A percentile compares a stretch with the other conserved stretches of the same genome.
Conservation (phyloP, 2,797 vertebrate species). For the Phataginus tricuspis region DNA sequence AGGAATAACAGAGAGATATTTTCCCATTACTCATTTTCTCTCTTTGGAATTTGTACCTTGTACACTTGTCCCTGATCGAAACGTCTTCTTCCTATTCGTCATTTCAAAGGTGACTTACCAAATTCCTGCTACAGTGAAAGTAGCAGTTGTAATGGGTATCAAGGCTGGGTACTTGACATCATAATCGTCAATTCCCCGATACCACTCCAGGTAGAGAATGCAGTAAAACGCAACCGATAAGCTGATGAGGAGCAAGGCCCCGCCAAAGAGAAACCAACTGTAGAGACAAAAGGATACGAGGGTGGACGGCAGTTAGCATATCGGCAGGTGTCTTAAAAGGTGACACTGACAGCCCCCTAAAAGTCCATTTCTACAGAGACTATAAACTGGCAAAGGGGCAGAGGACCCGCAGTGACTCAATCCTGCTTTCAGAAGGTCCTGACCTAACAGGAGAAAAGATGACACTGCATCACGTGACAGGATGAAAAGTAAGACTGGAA, state of each 20-base stretch:
- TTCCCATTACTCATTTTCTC: background rate
- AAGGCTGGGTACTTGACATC: conserved; percentile 92
- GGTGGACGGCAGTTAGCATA: no score
- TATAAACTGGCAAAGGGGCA: background rate
- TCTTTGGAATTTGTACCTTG: background rate
- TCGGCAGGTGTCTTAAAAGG: background rate
- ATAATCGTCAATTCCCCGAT: conserved; percentile 92
- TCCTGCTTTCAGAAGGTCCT: background rate
- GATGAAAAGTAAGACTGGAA: background rate
- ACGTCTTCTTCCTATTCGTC: background rate
- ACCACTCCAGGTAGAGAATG: conserved; percentile 97
- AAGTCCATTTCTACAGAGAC: background rate
- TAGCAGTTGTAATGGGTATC: conserved; percentile 92
- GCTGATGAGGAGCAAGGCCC: conserved; percentile 88
- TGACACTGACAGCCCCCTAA: background rate
- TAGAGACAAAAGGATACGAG: background rate
- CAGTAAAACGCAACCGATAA: conserved; percentile 92
- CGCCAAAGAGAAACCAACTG: conserved; percentile 94
- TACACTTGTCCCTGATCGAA: background rate
- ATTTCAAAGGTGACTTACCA: conserved; percentile 88
- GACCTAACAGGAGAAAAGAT: rapidly evolving
- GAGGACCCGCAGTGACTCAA: background rate
- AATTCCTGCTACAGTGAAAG: conserved; percentile 94
- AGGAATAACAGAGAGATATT: background rate
- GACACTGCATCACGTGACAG: rapidly evolving